Conservation (phyloP, 92 coral and sea anemone species). For the Paragorgia papillata region DNA sequence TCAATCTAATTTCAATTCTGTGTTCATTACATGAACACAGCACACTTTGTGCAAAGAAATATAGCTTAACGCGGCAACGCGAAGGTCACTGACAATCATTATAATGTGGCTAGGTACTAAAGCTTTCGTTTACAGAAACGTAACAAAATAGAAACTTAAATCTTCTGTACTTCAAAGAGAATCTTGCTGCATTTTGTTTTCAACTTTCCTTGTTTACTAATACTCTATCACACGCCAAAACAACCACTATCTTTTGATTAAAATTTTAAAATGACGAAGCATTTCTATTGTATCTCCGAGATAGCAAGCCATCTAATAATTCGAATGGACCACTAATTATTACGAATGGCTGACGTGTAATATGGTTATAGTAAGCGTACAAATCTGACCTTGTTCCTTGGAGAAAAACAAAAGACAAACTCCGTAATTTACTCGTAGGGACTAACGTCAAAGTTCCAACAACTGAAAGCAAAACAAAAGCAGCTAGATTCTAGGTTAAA, state of each 20-base stretch:
- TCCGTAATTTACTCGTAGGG: background rate
- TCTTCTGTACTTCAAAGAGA: background rate
- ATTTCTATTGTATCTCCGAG: too few species aligned
- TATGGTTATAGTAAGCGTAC: too few species aligned
- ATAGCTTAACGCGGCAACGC: background rate
- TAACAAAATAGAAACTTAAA: too few species aligned
- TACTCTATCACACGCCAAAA: too few species aligned
- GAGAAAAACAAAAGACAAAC: too few species aligned
- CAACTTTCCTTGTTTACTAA: too few species aligned
- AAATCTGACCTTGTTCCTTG: too few species aligned
- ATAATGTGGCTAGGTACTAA: too few species aligned
- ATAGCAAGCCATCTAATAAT: too few species aligned
- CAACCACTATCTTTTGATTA: background rate
- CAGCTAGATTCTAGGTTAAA: slow-evolving; percentile 20
- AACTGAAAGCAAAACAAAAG: slow-evolving; percentile 28
- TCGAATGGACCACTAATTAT: background rate
- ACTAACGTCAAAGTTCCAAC: background rate
- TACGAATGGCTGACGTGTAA: background rate
- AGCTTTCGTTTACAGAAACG: too few species aligned
- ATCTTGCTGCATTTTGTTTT: background rate
- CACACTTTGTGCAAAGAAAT: background rate
- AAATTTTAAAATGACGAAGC: too few species aligned
- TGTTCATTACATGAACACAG: background rate
- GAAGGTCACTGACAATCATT: background rate
- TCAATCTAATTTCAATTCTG: background rate